Conservation (phyloP, 2,888 invertebrate genomes). For the Glyphotaelius pellucidus region DNA sequence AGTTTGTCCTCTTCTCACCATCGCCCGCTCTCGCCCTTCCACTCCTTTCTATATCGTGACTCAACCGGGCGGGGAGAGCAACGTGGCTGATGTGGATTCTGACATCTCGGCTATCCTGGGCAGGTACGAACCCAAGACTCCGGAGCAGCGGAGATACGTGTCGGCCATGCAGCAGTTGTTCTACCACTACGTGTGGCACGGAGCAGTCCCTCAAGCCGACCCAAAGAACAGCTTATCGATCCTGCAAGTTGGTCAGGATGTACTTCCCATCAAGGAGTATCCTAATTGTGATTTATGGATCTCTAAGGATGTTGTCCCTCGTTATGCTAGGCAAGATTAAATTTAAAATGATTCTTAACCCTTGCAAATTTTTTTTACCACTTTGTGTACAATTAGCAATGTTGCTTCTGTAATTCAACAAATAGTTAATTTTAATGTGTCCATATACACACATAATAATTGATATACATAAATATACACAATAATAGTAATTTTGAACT, state of each 20-base stretch:
- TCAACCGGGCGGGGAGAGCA: conserved; percentile 78
- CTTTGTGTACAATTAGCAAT: conserved; percentile 32
- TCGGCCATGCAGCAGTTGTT: conserved; percentile 89
- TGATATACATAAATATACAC: background rate
- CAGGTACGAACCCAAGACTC: conserved; percentile 83
- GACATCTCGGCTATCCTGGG: conserved; percentile 90
- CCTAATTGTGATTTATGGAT: conserved; percentile 89
- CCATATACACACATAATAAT: background rate
- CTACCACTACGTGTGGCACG: conserved; percentile 88
- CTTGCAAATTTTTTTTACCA: background rate
- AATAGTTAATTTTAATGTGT: conserved; percentile 1
- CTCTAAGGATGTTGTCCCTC: conserved; percentile 83
- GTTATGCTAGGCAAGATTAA: conserved; percentile 60
- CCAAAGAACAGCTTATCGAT: conserved; percentile 76
- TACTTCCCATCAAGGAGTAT: conserved; percentile 80
- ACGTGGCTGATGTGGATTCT: conserved; percentile 78
- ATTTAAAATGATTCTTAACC: background rate
- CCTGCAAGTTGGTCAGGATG: conserved; percentile 84
- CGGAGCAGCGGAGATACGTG: conserved; percentile 85
- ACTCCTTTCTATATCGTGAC: conserved; percentile 87
- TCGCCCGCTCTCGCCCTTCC: conserved; percentile 80
- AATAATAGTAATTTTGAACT: background rate
- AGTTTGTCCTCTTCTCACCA: conserved; percentile 85
- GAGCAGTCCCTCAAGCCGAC: conserved; percentile 81
- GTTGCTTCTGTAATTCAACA: conserved; percentile 35